Conservation (phyloP, 64 coral and sea anemone genomes). For the Montipora foliosa region DNA sequence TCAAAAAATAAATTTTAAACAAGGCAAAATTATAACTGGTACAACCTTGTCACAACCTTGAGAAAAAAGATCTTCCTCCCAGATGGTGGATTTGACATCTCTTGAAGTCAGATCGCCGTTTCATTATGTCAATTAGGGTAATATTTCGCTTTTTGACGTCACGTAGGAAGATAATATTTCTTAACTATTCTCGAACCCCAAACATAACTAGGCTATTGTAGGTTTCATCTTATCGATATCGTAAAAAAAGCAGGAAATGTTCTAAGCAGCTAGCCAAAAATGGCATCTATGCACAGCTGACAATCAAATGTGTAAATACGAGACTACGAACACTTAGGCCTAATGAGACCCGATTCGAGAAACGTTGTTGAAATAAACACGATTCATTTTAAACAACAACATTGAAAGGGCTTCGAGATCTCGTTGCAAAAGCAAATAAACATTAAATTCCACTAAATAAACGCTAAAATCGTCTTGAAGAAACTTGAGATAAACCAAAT, state of each 20-base stretch:
- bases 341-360: background rate
- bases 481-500: background rate
- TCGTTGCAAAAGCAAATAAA: constrained; percentile 33
- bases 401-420: constrained; percentile 5
- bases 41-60: too few species aligned
- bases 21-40: too few species aligned
- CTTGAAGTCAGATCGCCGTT: too few species aligned
- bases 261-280: background rate
- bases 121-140: too few species aligned
- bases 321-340: constrained; percentile 21
- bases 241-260: background rate
- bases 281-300: background rate
- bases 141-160: too few species aligned
- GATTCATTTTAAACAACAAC: constrained; percentile 7
- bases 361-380: constrained; percentile 43
- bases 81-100: too few species aligned
- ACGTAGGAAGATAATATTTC: too few species aligned
- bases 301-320: background rate
- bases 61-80: too few species aligned
- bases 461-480: background rate
- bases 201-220: too few species aligned
- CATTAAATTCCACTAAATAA: constrained; percentile 22
- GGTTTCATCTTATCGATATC: too few species aligned
- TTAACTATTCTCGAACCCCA: too few species aligned
- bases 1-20: too few species aligned